These are phyloP conservation scores for Neoaliturus tenellus DNA, from an alignment of 2,888 invertebrate species.

Conservation along the genomic window DNA sequence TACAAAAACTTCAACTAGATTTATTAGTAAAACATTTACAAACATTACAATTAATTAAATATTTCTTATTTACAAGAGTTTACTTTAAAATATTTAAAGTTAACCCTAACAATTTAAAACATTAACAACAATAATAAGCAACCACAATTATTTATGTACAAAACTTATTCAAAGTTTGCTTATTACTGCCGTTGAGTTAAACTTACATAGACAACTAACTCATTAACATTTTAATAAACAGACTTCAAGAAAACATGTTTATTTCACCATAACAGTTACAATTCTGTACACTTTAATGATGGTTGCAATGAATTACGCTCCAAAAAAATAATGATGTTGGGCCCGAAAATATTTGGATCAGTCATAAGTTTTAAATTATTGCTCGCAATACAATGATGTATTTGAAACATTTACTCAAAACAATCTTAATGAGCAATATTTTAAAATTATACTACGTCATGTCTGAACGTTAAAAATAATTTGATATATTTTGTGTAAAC, in stretches of 20 bases:
- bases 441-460: no score
- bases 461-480: no score
- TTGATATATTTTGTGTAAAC: no score
- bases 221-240: conserved; percentile 4
- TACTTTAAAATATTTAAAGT: not conserved
- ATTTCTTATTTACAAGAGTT: conserved; percentile 18
- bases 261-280: not conserved
- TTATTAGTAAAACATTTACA: conserved; percentile 48
- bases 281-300: conserved; percentile 11
- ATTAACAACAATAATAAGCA: not conserved
- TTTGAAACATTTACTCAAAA: no score
- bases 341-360: no score
- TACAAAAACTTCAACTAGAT: conserved; percentile 38
- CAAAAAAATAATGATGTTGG: no score
- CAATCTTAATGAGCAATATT: no score
- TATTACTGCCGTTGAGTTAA: not conserved
- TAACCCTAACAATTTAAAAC: not conserved
- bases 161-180: not conserved
- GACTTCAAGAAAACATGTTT: no score
- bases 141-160: not conserved
- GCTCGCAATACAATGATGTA: no score
- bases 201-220: conserved; percentile 9
- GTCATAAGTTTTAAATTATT: no score
- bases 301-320: no score
- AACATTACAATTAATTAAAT: not conserved